Base-by-base conservation (phyloP, 2,888 invertebrate genomes). In the Drosophila ustulata region DNA sequence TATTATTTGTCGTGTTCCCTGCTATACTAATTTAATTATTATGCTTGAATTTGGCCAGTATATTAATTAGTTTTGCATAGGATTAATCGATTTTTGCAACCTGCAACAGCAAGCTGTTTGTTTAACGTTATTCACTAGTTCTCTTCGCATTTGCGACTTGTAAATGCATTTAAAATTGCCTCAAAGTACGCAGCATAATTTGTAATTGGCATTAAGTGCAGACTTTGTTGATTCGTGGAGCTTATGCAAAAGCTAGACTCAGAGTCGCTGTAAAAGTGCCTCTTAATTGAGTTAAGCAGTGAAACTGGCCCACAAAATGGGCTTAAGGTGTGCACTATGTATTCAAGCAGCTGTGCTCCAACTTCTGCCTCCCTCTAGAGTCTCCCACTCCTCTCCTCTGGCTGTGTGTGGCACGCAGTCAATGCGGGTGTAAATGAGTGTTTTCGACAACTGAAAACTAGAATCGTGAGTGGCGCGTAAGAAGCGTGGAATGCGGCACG, bases 261-360 rank as follows among this genome's bases (percentile, higher is more conserved):
- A 5, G 18, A 18, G 18, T 18, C 13, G 47, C 8, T 28, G 18
- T 9, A 47, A 47, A 30, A 13, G 34, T 34, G 34, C 50, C 25
- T 34, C n/a, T 11, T 56, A 56, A 46, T 46, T 26, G 46, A 46
- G 34, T 56, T 46, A 49, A 49, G 47, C 49, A 34, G 34, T 28
- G 46, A 46, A 46, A 46, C 45, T 56, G 56, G 46, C 25, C 13
- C 25, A 8, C 25, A 50, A 45, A 55, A 41, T 53, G 39, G 28
- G 39, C 39, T 53, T 41, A 51, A 51, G 51, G 37, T 51, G 51
- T 3, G 25, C 11, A n/a, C 51, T 51, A 34, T 51, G 25, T 37
- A 37, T 34, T n/a, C 51, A 34, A 32, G 47, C 37, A 37, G 37
- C 37, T 37, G 4, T 11, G 37, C 37, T 37, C 30, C 30, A 30